Conservation (phyloP, 2,888 invertebrate species). For the Exocentrus adspersus region DNA sequence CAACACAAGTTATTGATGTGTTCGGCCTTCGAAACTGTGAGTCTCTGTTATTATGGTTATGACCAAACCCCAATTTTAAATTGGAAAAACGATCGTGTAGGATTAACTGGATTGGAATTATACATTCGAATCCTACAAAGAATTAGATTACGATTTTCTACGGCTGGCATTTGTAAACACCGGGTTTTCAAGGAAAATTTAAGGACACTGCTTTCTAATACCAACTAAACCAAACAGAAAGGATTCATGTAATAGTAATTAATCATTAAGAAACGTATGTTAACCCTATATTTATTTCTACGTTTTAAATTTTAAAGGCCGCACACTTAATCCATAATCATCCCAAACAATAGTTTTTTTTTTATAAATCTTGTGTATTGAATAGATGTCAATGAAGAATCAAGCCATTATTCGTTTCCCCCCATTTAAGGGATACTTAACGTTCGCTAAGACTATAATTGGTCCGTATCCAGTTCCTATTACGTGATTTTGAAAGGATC, state of each 20-base stretch:
- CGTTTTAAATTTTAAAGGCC: no score
- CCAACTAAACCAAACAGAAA: background rate
- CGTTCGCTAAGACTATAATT: background rate
- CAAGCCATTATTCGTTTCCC: background rate
- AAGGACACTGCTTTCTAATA: background rate
- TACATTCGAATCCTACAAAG: background rate
- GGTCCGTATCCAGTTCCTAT: background rate
- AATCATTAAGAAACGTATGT: no score
- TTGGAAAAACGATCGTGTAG: background rate
- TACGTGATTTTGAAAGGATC: background rate
- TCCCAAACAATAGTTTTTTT: no score
- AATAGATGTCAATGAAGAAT: background rate
- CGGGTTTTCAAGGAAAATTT: background rate
- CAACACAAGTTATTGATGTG: background rate
- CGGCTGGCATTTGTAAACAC: slow-evolving; percentile 3
- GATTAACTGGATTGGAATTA: background rate
- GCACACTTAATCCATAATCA: no score
- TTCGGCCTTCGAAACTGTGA: background rate
- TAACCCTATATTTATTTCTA: no score
- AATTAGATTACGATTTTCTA: background rate
- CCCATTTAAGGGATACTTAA: background rate
- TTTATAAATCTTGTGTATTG: no score
- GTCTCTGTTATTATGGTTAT: background rate
- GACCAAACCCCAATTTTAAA: background rate
- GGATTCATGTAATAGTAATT: no score